A percentile compares a stretch with the other conserved stretches of the same genome.
phyloP scores from a whole-genome alignment of 2,113 vertebrate species.

The Tupaia tana region DNA sequence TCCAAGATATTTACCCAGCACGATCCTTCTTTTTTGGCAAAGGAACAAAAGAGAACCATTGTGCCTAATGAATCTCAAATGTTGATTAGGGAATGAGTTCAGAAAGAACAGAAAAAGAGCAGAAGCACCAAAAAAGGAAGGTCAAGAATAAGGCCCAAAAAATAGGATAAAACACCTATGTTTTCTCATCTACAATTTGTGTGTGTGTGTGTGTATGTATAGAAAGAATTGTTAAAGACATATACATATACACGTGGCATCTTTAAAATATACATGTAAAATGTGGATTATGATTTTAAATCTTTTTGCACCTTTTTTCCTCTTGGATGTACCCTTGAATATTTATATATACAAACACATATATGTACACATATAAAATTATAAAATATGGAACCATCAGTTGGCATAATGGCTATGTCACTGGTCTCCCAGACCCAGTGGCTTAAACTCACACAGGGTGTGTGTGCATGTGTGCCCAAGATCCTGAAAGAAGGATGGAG shows the following conservation, averaged over 20 bases:
- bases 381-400: neutral
- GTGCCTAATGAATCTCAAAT: neutral
- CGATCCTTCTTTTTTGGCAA: neutral
- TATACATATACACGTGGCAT: neutral
- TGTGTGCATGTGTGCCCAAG: too few relatives aligned
- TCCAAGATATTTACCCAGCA: neutral
- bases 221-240: neutral
- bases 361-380: neutral
- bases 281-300: too few relatives aligned
- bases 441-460: too few relatives aligned
- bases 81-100: neutral
- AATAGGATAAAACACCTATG: neutral
- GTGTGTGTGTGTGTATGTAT: neutral
- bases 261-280: too few relatives aligned
- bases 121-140: neutral
- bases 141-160: neutral
- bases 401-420: too few relatives aligned
- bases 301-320: too few relatives aligned
- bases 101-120: neutral
- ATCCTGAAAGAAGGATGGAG: too few relatives aligned
- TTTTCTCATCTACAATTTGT: neutral
- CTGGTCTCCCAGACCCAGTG: too few relatives aligned
- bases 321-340: too few relatives aligned
- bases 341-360: neutral
- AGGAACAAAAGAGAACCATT: neutral